Percentiles rank a stretch among this genome's conserved stretches.
Evolutionary conservation across 2,888 invertebrate genomes (phyloP).

Genomic region (Stegophylla sp.): DNA sequence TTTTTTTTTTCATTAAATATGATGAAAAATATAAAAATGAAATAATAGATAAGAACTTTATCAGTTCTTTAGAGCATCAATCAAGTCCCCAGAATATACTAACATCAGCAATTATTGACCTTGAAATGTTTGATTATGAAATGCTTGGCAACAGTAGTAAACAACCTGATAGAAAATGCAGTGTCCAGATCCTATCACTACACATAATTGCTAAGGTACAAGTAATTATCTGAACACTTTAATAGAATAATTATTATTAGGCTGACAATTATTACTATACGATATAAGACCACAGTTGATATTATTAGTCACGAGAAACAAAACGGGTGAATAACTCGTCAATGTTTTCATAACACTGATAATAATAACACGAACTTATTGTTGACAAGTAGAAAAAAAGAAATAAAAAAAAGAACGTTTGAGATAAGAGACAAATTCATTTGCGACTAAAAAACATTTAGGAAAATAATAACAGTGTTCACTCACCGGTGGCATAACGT

Average conservation of each 20-base stretch:
- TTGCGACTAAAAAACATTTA: not conserved
- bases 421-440: too few relatives aligned
- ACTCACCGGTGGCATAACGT: conserved; percentile 36
- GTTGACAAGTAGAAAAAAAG: too few relatives aligned
- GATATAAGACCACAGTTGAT: not conserved
- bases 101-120: conserved; percentile 35
- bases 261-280: too few relatives aligned
- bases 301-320: not conserved
- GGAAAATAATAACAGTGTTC: not conserved
- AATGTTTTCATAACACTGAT: not conserved
- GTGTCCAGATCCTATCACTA: not conserved
- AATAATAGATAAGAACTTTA: conserved; percentile 35
- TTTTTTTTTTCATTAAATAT: not conserved
- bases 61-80: conserved; percentile 14
- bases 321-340: not conserved
- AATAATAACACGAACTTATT: not conserved
- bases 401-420: too few relatives aligned
- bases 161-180: conserved; percentile 14
- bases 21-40: not conserved
- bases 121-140: conserved; percentile 41
- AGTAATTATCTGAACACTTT: not conserved
- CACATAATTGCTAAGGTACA: not conserved
- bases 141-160: conserved; percentile 24
- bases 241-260: not conserved
- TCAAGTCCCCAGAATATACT: conserved; percentile 17